Percentiles rank a stretch among this genome's conserved stretches.
phyloP scores from a whole-genome alignment of 64 coral and sea anemone species.

The Montipora cactus region DNA sequence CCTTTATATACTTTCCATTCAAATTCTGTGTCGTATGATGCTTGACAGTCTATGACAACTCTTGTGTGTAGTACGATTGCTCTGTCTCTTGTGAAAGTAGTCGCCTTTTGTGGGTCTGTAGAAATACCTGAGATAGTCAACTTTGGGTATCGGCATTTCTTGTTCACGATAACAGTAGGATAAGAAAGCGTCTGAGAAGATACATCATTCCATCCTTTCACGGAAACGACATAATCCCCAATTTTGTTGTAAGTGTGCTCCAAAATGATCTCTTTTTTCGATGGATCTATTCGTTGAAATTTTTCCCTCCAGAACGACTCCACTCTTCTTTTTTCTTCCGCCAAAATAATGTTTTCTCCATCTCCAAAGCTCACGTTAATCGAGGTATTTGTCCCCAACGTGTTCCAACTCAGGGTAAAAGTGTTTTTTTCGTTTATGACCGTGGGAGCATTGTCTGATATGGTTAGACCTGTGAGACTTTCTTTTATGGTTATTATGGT shows the following conservation, averaged over 20 bases:
- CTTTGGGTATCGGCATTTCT: slow-evolving; percentile 35
- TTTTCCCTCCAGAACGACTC: too few relatives aligned
- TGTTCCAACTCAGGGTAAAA: not conserved
- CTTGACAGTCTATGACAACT: slow-evolving; percentile 16
- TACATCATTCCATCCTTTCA: slow-evolving; percentile 40
- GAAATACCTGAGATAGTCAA: slow-evolving; percentile 5
- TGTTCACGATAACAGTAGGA: not conserved
- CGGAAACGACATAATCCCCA: not conserved
- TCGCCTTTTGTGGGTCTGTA: not conserved
- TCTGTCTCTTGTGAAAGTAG: not conserved
- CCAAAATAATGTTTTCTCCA: not conserved
- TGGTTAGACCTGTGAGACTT: slow-evolving; percentile 5
- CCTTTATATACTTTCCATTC: slow-evolving; percentile 20
- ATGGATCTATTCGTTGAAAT: not conserved
- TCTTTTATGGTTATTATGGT: not conserved
- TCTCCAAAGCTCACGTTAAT: slow-evolving; percentile 20
- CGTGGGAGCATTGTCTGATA: slow-evolving; percentile 12
- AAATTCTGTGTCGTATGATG: slow-evolving; percentile 36
- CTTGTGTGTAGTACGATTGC: slow-evolving; percentile 12
- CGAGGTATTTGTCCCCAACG: not conserved
- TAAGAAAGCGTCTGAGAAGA: slow-evolving; percentile 19
- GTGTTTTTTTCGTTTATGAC: not conserved
- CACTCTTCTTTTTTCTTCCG: not conserved
- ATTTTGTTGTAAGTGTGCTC: not conserved
- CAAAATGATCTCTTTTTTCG: not conserved